These are phyloP conservation scores for Perizoma affinitatum DNA, from an alignment of 2,888 invertebrate species.

Conservation along the genomic window DNA sequence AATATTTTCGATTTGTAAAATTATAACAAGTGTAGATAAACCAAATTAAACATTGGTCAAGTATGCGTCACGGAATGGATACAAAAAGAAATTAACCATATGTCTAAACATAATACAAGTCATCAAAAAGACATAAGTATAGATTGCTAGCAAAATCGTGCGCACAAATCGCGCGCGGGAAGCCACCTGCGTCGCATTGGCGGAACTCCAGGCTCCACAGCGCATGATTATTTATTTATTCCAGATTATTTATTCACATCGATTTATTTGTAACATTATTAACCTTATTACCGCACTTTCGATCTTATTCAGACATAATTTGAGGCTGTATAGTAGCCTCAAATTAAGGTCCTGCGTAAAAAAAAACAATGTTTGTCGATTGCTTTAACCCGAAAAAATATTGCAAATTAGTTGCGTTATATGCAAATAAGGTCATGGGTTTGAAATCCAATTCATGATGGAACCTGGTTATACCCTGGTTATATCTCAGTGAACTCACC, in stretches of 20 bases:
- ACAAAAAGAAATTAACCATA: constrained; percentile 25
- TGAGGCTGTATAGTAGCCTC: constrained; percentile 6
- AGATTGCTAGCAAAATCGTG: constrained; percentile 44
- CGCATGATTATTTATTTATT: constrained; percentile 59
- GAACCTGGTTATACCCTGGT: background rate
- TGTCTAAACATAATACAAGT: constrained; percentile 39
- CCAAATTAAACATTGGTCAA: background rate
- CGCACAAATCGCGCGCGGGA: constrained; percentile 44
- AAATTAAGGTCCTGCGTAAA: background rate
- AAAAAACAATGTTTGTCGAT: constrained; percentile 3
- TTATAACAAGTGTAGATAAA: no score
- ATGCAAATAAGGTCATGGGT: constrained; percentile 7
- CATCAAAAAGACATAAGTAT: constrained; percentile 40
- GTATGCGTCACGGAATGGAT: constrained; percentile 14
- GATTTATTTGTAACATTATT: constrained; percentile 38
- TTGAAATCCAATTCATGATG: background rate
- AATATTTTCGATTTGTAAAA: no score
- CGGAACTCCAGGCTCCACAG: constrained; percentile 48
- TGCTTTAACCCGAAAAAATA: constrained; percentile 3
- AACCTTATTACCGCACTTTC: constrained; percentile 26
- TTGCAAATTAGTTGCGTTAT: constrained; percentile 1
- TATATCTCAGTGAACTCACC: constrained; percentile 83
- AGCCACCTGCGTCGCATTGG: constrained; percentile 49
- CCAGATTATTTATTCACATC: constrained; percentile 66
- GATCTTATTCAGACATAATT: constrained; percentile 23